Conservation (phyloP, 2,888 invertebrate species). For the Eilema griseolum region DNA sequence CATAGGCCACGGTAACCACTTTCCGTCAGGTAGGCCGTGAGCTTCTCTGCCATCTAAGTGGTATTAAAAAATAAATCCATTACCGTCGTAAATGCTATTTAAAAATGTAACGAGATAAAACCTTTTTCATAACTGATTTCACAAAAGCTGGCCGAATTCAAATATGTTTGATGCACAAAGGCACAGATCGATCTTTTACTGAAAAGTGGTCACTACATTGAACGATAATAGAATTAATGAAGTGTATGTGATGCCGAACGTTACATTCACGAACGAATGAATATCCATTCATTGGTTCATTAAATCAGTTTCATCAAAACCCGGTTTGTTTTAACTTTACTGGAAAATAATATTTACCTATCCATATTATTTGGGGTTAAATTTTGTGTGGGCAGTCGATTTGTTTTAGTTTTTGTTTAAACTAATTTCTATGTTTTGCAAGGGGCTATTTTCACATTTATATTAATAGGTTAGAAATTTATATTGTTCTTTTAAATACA, state of each 20-base stretch:
- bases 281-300: conserved; percentile 72
- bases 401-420: background rate
- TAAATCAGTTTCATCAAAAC: conserved; percentile 68
- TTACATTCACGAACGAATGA: conserved; percentile 74
- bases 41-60: no score
- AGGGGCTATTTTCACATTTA: no score
- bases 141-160: background rate
- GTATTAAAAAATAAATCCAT: no score
- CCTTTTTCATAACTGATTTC: background rate
- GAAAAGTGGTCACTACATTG: conserved; percentile 47
- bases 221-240: conserved; percentile 64
- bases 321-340: conserved; percentile 22
- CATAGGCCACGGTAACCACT: no score
- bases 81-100: background rate
- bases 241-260: conserved; percentile 68
- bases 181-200: conserved; percentile 27
- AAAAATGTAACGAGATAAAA: background rate
- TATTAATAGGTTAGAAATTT: no score
- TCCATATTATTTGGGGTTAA: conserved; percentile 1
- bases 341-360: conserved; percentile 11
- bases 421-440: background rate
- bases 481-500: no score
- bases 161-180: background rate
- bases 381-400: background rate
- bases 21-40: no score